These are phyloP conservation scores for Rhyzopertha dominica DNA, from an alignment of 1,140 invertebrate genomes.

Conservation along the genomic window DNA sequence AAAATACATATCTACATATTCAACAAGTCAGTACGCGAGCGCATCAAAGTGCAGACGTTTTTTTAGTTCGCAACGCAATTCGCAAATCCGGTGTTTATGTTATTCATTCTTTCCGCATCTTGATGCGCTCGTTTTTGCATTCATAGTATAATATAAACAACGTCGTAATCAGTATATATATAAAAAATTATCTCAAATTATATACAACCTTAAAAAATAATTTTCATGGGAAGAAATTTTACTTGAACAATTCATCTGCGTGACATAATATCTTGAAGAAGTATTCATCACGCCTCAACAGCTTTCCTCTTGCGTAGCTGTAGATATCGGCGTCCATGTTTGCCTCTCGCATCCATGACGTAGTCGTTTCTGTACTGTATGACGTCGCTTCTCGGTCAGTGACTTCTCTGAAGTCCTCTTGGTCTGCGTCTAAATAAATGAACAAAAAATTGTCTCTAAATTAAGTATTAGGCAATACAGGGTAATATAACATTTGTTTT, in stretches of 20 bases:
- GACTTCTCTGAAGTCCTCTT: constrained; percentile 54
- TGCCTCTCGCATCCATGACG: constrained; percentile 84
- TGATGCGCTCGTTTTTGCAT: background rate
- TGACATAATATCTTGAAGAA: constrained; percentile 92
- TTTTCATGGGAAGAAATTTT: constrained; percentile 36
- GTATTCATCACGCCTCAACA: constrained; percentile 83
- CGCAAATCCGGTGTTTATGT: constrained; percentile 3
- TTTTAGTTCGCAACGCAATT: background rate
- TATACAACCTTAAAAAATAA: background rate
- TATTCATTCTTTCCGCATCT: constrained; percentile 1
- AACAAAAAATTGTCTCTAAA: constrained; percentile 4
- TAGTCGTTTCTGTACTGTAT: constrained; percentile 86
- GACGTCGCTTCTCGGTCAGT: constrained; percentile 63
- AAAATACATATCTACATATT: no score
- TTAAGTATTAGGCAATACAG: no score
- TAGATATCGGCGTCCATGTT: constrained; percentile 90
- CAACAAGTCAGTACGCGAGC: no score
- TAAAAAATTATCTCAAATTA: constrained; percentile 1
- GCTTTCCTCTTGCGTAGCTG: constrained; percentile 75
- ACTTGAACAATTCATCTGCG: constrained; percentile 75
- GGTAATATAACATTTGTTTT: background rate
- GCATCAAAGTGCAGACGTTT: no score
- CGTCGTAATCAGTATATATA: background rate
- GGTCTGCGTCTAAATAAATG: constrained; percentile 41
- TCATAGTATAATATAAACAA: background rate